Conservation (phyloP, 2,797 vertebrate genomes). For the Sebastes oblongus region DNA sequence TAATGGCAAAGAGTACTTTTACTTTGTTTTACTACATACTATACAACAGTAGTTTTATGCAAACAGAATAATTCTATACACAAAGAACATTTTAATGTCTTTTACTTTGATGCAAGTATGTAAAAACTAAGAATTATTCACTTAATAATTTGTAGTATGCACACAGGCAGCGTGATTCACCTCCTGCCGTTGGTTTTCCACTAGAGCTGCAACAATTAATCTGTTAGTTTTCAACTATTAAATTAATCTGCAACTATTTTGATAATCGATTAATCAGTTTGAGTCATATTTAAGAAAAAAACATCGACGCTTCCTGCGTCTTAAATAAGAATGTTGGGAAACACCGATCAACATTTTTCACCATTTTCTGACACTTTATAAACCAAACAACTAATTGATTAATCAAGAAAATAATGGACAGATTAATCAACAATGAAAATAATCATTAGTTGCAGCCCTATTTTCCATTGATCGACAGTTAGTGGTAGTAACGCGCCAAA, state of each 20-base stretch:
- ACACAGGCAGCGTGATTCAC: not conserved
- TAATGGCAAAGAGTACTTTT: not conserved
- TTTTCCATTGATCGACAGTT: not conserved
- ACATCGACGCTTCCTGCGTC: not conserved
- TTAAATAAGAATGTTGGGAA: not conserved
- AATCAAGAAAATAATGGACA: not conserved
- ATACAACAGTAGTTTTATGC: not conserved
- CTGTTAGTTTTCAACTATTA: too few relatives aligned
- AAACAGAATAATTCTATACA: not conserved
- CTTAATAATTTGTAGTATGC: not conserved
- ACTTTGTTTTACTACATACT: not conserved
- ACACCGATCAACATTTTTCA: not conserved
- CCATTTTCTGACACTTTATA: not conserved
- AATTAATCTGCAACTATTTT: too few relatives aligned
- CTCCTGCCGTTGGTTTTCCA: not conserved
- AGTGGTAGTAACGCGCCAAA: not conserved
- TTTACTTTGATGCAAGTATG: not conserved
- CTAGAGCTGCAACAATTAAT: not conserved
- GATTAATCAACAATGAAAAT: not conserved
- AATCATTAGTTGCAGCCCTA: too few relatives aligned
- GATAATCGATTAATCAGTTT: too few relatives aligned
- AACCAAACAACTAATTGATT: rapidly evolving
- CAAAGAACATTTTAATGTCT: not conserved
- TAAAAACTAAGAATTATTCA: not conserved
- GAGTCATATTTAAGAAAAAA: too few relatives aligned